Percentiles rank a stretch among this genome's conserved stretches.
phyloP scores from a whole-genome alignment of 2,113 vertebrate genomes.

The Channa maculata region DNA sequence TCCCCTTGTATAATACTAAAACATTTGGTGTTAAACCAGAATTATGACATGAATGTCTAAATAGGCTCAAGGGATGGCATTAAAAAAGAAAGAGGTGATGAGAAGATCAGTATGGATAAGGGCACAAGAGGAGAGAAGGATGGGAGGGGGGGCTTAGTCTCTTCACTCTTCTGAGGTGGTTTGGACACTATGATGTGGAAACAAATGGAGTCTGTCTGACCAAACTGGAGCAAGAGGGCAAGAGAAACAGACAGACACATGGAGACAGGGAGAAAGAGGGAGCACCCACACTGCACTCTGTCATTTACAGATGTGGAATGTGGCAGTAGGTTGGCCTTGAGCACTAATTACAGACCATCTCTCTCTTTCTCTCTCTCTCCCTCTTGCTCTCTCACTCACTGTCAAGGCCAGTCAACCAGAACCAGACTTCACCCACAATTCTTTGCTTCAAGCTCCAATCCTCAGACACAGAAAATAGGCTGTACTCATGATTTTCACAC shows the following conservation, averaged over 20 bases:
- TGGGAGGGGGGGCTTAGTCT: background rate
- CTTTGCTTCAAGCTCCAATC: conserved; percentile 7
- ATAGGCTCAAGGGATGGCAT: background rate
- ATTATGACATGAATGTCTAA: background rate
- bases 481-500: background rate
- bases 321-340: conserved; percentile 61
- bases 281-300: conserved; percentile 54
- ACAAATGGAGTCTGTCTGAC: conserved; percentile 25
- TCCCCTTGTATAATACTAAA: too few species aligned
- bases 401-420: conserved; percentile 65
- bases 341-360: conserved; percentile 62
- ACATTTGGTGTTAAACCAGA: background rate
- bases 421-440: conserved; percentile 65
- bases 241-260: conserved; percentile 6
- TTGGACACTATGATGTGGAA: conserved; percentile 15
- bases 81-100: background rate
- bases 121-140: background rate
- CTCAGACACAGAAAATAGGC: too few species aligned
- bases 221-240: conserved; percentile 1
- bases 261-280: conserved; percentile 5
- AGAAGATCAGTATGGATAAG: background rate
- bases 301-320: conserved; percentile 80
- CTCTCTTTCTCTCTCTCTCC: conserved; percentile 27
- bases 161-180: conserved; percentile 2
- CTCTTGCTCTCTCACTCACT: conserved; percentile 2